These are phyloP conservation scores for Brachionus sp. DNA, from an alignment of 1,140 invertebrate species.

Conservation along the genomic window DNA sequence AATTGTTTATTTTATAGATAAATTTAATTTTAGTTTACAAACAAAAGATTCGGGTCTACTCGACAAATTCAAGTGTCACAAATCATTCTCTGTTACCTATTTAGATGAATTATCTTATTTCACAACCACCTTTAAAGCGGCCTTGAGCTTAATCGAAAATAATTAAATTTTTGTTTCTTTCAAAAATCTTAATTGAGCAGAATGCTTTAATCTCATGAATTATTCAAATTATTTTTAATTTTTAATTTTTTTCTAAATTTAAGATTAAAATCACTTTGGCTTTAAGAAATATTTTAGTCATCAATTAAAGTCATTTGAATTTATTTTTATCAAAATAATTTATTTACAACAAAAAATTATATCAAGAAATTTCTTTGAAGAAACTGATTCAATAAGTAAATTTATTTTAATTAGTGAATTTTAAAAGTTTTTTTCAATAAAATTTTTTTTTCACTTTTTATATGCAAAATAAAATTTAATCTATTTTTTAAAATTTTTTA, in stretches of 20 bases:
- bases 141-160: too few species aligned
- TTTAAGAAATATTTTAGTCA: not conserved
- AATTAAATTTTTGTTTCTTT: too few species aligned
- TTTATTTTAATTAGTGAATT: too few species aligned
- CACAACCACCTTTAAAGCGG: too few species aligned
- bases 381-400: too few species aligned
- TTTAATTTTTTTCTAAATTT: not conserved
- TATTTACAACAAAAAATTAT: not conserved
- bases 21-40: not conserved
- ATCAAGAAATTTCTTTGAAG: not conserved
- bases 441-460: not conserved
- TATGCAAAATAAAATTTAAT: not conserved
- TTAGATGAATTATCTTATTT: too few species aligned
- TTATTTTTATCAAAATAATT: not conserved
- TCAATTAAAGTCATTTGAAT: not conserved
- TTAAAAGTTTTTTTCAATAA: too few species aligned
- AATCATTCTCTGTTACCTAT: not conserved
- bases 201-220: too few species aligned
- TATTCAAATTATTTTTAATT: too few species aligned
- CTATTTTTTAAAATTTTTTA: not conserved
- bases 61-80: not conserved
- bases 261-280: not conserved
- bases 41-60: not conserved
- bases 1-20: slow-evolving; percentile 4
- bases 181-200: too few species aligned